Conservation (phyloP, 2,888 invertebrate genomes). For the Anthophora plumipes region DNA sequence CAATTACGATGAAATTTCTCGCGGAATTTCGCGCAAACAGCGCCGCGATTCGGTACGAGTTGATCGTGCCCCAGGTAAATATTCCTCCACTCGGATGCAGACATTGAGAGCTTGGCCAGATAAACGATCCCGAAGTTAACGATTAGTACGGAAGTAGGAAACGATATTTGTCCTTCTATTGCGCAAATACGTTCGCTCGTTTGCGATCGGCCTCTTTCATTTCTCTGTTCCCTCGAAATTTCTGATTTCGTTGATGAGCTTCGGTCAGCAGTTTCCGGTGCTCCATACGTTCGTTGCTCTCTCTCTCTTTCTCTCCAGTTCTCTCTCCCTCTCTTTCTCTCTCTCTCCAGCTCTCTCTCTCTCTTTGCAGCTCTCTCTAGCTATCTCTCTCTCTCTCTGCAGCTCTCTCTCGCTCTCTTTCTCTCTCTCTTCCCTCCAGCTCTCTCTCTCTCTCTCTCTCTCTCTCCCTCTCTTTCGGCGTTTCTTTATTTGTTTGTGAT, state of each 20-base stretch:
- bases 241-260: background rate
- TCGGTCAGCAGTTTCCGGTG: conserved; percentile 3
- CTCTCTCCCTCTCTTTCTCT: no score
- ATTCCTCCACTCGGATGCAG: conserved; percentile 43
- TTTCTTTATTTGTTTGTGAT: background rate
- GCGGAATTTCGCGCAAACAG: conserved; percentile 65
- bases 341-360: no score
- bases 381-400: no score
- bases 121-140: conserved; percentile 54
- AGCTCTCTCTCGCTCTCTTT: no score
- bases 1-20: conserved; percentile 71
- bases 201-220: conserved; percentile 1
- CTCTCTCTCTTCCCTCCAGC: no score
- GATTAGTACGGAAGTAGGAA: conserved; percentile 37
- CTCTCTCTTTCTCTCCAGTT: background rate
- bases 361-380: no score
- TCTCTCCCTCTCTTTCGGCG: background rate
- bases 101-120: conserved; percentile 25
- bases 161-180: conserved; percentile 25
- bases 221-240: background rate
- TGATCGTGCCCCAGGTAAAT: conserved; percentile 57
- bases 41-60: conserved; percentile 42
- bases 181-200: conserved; percentile 3
- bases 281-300: background rate
- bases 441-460: no score